Evolutionary conservation across 2,888 invertebrate species (phyloP), one percentile per base, ranked within the genome.

Genomic region (Augochlorella aurata): DNA sequence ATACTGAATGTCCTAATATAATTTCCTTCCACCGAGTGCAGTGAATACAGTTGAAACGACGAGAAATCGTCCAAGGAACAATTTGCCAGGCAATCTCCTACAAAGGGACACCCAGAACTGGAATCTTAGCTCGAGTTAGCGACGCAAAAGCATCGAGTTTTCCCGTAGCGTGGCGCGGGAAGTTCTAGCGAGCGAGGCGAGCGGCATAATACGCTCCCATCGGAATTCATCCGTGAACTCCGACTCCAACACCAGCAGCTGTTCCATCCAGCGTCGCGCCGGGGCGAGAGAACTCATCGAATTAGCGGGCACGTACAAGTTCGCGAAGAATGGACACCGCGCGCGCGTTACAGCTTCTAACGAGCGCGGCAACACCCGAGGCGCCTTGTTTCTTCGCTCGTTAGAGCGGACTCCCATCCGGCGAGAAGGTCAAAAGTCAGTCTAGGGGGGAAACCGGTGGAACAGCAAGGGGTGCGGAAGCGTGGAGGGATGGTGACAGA

Each of bases 391-490:
- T 79, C 81, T 66, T 12, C 50, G 49, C 49, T 65, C 71, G 58
- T 71, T 72, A 73, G 49, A 38, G n/a, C 58, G 44, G 45, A 29
- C 14, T 52, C 54, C 67, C 63, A 29, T 45, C 29, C 21, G 65
- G 12, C 49, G 14, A 67, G 76, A 82, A 83, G 83, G 83, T 82
- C 72, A 71, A 50, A 63, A 74, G 83, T 69, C 77, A 63, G 67
- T n/a, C 3, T 29, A 49, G n/a, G 47, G 67, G 45, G 7, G 10
- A 38, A 38, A 29, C 18, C 49, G 21, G 47, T 1, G 61, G 61
- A 2, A 0, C 14, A 16, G 29, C 8, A 7, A 0, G 29, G 7
- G 14, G 58, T 5, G 14, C 3, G 58, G 24, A 5, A 9, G 24
- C 21, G 58, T 12, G 7, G 58, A 24, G 24, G 61, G 24, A n/a